phyloP scores from a whole-genome alignment of 2,113 vertebrate species.

The Scopus umbretta region DNA sequence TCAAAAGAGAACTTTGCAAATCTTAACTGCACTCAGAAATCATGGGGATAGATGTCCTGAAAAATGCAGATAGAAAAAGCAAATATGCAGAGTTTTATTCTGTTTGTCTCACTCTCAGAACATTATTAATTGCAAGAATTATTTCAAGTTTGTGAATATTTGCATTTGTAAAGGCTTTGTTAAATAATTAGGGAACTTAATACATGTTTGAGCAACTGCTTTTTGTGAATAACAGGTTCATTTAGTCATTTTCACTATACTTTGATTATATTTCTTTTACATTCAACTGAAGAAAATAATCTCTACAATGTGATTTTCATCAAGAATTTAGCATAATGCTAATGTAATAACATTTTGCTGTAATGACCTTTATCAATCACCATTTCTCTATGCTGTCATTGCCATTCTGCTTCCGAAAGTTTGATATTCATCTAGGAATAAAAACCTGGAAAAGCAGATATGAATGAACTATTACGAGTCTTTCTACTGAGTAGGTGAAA shows the following conservation, averaged over 20 bases:
- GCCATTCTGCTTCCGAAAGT: background rate
- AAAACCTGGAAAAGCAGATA: background rate
- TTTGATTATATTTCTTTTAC: background rate
- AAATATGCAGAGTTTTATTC: background rate
- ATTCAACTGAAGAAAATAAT: background rate
- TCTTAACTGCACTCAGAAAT: background rate
- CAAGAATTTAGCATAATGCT: background rate
- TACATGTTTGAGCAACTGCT: background rate
- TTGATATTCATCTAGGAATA: background rate
- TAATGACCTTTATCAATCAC: background rate
- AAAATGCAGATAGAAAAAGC: background rate
- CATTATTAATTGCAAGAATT: background rate
- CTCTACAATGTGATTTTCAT: background rate
- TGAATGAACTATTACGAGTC: background rate
- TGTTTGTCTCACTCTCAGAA: background rate
- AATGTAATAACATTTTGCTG: background rate
- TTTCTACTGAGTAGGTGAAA: background rate
- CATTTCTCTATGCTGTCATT: background rate
- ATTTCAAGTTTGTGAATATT: background rate
- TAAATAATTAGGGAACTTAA: background rate
- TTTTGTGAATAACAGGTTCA: background rate
- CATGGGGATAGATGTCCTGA: background rate
- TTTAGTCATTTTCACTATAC: background rate
- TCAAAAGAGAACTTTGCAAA: background rate
- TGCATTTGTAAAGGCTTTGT: background rate